phyloP scores from a whole-genome alignment of 2,113 vertebrate species.

The Circaetus cinerascens region DNA sequence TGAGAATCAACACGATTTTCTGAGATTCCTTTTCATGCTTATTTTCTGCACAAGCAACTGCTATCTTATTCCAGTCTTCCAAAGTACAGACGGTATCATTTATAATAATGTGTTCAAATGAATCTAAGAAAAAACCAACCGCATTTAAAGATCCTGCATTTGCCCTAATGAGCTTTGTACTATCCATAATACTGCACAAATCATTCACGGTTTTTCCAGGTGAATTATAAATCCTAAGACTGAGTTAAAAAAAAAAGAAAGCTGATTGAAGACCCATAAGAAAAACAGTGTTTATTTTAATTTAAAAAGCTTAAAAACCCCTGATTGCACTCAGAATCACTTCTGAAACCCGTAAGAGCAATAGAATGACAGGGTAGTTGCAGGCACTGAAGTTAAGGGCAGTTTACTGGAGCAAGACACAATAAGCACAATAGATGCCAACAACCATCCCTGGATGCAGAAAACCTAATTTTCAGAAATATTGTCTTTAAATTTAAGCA shows the following conservation, averaged over 20 bases:
- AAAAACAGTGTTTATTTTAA: neutral
- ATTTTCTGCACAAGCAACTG: conserved; percentile 30
- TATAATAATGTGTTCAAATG: conserved; percentile 38
- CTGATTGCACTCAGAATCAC: neutral
- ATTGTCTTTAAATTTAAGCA: neutral
- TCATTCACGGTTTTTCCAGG: neutral
- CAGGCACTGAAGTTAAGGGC: neutral
- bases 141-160: neutral
- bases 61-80: conserved; percentile 50
- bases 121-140: neutral
- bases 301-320: neutral
- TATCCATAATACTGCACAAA: neutral
- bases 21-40: conserved; percentile 10
- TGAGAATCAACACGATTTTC: conserved; percentile 50
- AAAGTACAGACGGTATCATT: neutral
- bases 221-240: neutral
- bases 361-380: neutral
- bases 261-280: neutral
- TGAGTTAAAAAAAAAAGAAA: neutral
- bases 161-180: neutral
- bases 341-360: neutral
- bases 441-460: neutral
- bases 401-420: neutral
- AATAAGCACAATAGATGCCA: neutral
- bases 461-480: neutral